Evolutionary conservation across 2,888 invertebrate genomes (phyloP), one percentile per base, ranked within the genome.

Genomic region (Nymphalis c-album): DNA sequence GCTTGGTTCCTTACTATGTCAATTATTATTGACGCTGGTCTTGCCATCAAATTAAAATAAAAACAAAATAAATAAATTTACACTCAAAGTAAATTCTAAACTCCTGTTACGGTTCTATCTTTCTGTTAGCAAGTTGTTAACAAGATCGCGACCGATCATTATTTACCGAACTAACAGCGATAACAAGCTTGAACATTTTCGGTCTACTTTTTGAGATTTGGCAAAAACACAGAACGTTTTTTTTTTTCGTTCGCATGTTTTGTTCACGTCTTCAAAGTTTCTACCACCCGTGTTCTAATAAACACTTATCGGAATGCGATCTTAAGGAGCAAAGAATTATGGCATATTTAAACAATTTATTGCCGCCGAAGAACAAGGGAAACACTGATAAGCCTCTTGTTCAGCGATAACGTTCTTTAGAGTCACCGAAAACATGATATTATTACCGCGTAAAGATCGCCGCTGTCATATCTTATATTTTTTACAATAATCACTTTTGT

Each of bases 311-410:
- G 75, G 70, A 68, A 59, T 71, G 73, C 75, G 78, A 91, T 92
- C 91, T 90, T 77, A 83, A 80, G 86, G 82, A 87, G 87, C 85
- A 82, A 85, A 90, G 92, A 91, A 85, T 87, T 91, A 90, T 91
- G 83, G 89, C 78, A 85, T 89, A 89, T 91, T 91, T 88, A 87
- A 84, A 88, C 82, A 90, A 91, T 90, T 88, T 90, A 92, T 90
- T 77, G 89, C 84, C 73, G 83, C 83, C 82, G 82, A 85, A 87
- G 80, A 87, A 87, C 87, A 90, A 85, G 86, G 84, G 80, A 83
- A 81, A 76, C 75, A 61, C 76, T 86, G 90, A 91, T 91, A 90
- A 88, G 82, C 77, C 84, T 80, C 84, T 80, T 75, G 84, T 86
- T 87, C 83, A 72, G 80, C 81, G 90, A 90, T 88, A 88, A 85